Conservation (phyloP, 2,113 vertebrate species). For the Neolamprologus tretocephalus region DNA sequence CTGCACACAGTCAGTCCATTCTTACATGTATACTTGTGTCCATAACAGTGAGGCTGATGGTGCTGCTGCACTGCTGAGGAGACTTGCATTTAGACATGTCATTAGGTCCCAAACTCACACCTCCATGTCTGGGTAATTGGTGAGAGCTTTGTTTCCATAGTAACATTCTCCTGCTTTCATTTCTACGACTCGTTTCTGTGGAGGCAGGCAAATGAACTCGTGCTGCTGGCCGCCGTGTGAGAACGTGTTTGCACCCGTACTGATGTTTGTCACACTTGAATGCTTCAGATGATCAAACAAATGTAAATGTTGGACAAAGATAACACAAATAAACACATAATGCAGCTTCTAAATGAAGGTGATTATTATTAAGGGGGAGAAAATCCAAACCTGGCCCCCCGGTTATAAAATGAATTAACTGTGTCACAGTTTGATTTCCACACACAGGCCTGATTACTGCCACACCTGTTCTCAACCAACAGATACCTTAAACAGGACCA, state of each 20-base stretch:
- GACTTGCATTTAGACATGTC: conserved; percentile 54
- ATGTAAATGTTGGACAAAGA: not conserved
- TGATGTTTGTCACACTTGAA: not conserved
- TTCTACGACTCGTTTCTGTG: not conserved
- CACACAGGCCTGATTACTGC: not conserved
- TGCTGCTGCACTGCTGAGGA: conserved; percentile 2
- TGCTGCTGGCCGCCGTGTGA: not conserved
- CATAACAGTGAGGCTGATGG: not conserved
- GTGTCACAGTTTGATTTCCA: not conserved
- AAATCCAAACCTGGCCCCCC: not conserved
- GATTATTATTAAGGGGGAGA: not conserved
- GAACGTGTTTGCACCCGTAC: not conserved
- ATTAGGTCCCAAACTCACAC: conserved; percentile 48
- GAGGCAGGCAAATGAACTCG: not conserved
- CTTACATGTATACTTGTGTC: not conserved
- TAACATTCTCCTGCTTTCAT: conserved; percentile 12
- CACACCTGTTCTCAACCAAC: not conserved
- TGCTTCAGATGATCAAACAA: not conserved
- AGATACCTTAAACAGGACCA: not conserved
- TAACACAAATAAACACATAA: not conserved
- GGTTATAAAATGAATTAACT: not conserved
- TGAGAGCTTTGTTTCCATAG: conserved; percentile 55
- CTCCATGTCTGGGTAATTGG: conserved; percentile 31
- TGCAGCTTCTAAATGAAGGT: not conserved
- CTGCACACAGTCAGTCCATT: not conserved